Percentiles rank a stretch among this genome's conserved stretches.
phyloP scores from a whole-genome alignment of 2,113 vertebrate species.

The Pomatorhinus ruficollis region DNA sequence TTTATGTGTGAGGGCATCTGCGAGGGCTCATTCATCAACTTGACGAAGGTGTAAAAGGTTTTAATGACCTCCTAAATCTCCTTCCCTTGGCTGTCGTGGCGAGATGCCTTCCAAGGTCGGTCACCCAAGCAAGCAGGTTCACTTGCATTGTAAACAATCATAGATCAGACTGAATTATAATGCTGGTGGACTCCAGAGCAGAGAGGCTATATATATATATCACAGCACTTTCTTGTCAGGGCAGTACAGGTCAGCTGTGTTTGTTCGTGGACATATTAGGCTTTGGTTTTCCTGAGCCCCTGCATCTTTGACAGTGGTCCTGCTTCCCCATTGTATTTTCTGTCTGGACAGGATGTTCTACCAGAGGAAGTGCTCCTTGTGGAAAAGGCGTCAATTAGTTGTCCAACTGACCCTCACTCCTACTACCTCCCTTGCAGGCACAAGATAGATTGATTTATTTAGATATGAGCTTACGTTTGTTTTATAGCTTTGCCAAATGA shows the following conservation, averaged over 20 bases:
- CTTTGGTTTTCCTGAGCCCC: constrained; percentile 34
- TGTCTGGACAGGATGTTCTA: constrained; percentile 70
- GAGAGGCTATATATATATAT: background rate
- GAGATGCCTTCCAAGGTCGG: constrained; percentile 38
- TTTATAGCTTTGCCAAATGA: background rate
- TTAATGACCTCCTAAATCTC: constrained; percentile 53
- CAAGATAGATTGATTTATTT: background rate
- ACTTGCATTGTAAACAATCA: constrained; percentile 38
- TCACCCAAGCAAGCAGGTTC: constrained; percentile 35
- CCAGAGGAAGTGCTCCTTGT: constrained; percentile 52
- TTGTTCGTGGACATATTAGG: constrained; percentile 7
- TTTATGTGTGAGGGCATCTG: background rate
- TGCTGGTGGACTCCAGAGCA: background rate
- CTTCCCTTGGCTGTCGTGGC: background rate
- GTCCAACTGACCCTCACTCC: constrained; percentile 27
- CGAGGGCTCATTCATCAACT: background rate
- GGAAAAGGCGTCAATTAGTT: constrained; percentile 61
- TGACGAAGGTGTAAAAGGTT: constrained; percentile 38
- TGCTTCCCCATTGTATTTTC: constrained; percentile 58
- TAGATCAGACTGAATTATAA: constrained; percentile 43
- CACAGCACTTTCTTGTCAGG: background rate
- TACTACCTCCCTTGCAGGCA: background rate
- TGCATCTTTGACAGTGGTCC: constrained; percentile 37
- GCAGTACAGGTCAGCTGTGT: constrained; percentile 34
- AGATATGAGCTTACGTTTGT: background rate